phyloP scores from a whole-genome alignment of 2,797 vertebrate species.

The Cirrhinus mrigala region DNA sequence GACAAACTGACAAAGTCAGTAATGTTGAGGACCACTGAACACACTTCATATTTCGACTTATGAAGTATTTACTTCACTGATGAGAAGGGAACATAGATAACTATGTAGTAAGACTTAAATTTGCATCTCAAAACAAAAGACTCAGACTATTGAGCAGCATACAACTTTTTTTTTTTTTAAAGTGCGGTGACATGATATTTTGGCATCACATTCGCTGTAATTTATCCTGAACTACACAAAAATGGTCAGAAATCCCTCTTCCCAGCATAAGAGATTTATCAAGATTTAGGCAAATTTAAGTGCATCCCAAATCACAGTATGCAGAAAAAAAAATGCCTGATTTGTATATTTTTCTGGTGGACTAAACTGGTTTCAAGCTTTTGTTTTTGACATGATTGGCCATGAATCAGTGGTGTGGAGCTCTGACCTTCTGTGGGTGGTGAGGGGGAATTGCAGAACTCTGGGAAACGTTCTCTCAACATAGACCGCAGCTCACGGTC shows the following conservation, averaged over 20 bases:
- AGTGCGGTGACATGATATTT: too few relatives aligned
- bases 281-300: not conserved
- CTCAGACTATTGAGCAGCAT: not conserved
- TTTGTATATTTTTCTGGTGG: not conserved
- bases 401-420: slow-evolving; percentile 1
- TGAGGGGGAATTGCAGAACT: slow-evolving; percentile 94
- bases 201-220: not conserved
- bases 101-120: not conserved
- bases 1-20: not conserved
- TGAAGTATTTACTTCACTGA: not conserved
- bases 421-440: slow-evolving; percentile 90
- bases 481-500: slow-evolving; percentile 95
- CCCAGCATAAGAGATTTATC: not conserved
- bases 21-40: not conserved
- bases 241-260: not conserved
- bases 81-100: not conserved
- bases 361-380: not conserved
- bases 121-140: not conserved
- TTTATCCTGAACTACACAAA: not conserved
- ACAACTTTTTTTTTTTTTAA: not conserved
- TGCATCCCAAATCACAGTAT: not conserved
- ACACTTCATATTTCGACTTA: not conserved
- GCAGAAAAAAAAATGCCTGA: not conserved
- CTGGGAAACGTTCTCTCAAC: slow-evolving; percentile 94
- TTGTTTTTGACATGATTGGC: not conserved